These are phyloP conservation scores for Drosophila tani DNA, from an alignment of 1,140 invertebrate species.

Conservation along the genomic window DNA sequence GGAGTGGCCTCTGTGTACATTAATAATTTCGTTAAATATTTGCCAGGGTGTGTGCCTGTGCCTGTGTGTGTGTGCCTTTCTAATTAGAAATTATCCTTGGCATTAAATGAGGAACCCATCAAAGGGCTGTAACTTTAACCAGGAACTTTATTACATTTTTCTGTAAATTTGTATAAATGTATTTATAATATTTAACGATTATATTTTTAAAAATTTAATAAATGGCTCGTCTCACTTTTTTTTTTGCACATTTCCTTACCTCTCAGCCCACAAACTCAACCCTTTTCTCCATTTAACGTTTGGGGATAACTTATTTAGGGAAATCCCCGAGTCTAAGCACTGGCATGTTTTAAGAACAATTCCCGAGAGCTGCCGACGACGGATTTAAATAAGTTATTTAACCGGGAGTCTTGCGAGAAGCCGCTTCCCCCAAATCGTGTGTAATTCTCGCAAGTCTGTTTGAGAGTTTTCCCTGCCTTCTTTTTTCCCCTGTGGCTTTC, in stretches of 20 bases:
- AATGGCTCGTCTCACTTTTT: no score
- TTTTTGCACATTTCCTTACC: background rate
- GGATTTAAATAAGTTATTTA: slow-evolving; percentile 15
- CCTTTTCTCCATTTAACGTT: background rate
- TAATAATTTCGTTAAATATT: slow-evolving; percentile 79
- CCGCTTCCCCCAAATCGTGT: slow-evolving; percentile 4
- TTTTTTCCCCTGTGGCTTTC: background rate
- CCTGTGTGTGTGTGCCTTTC: slow-evolving; percentile 30
- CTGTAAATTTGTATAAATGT: no score
- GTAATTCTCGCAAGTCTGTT: slow-evolving; percentile 14
- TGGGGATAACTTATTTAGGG: background rate
- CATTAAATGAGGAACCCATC: slow-evolving; percentile 39
- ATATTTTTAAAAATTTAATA: no score
- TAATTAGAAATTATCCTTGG: slow-evolving; percentile 67
- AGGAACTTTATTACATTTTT: no score
- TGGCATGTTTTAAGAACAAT: slow-evolving; percentile 12
- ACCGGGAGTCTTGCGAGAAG: background rate
- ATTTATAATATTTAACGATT: no score
- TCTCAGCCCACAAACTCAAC: background rate
- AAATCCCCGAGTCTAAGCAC: background rate
- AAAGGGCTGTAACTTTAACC: slow-evolving; percentile 12
- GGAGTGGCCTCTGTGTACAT: slow-evolving; percentile 58
- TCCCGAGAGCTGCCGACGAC: background rate
- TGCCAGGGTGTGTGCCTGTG: slow-evolving; percentile 15
- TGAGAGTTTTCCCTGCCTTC: background rate